Percentiles rank a stretch among this genome's conserved stretches.
phyloP scores from a whole-genome alignment of 2,888 invertebrate species.

The Pristionchus entomophagus region DNA sequence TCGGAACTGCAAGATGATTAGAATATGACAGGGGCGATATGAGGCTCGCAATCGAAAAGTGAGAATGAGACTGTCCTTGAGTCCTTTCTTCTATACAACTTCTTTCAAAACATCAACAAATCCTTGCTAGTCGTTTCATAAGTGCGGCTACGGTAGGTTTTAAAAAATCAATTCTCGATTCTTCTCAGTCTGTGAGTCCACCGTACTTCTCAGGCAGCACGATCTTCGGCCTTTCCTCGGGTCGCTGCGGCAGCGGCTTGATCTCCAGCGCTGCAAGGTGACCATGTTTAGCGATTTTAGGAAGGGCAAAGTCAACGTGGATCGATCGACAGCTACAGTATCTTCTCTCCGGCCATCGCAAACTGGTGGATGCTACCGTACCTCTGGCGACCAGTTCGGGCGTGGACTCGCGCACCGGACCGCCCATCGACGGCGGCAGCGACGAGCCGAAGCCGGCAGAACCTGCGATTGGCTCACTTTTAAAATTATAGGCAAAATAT shows the following conservation, averaged over 20 bases:
- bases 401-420: neutral
- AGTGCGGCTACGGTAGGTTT: neutral
- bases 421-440: constrained; percentile 46
- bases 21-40: no score
- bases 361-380: neutral
- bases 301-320: neutral
- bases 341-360: no score
- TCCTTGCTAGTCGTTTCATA: no score
- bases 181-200: neutral
- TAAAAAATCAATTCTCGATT: neutral
- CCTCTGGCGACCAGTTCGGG: constrained; percentile 41
- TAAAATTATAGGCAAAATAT: no score
- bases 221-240: neutral
- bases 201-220: neutral
- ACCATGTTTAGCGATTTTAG: neutral
- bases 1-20: neutral
- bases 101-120: no score
- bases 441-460: constrained; percentile 39
- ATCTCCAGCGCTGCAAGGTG: constrained; percentile 34
- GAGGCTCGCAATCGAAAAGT: no score
- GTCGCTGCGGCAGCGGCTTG: constrained; percentile 22
- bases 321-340: neutral
- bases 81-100: no score
- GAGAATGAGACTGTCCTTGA: no score
- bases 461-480: neutral